Conservation (phyloP, 2,797 vertebrate genomes). For the Acrossocheilus wenchowensis region DNA sequence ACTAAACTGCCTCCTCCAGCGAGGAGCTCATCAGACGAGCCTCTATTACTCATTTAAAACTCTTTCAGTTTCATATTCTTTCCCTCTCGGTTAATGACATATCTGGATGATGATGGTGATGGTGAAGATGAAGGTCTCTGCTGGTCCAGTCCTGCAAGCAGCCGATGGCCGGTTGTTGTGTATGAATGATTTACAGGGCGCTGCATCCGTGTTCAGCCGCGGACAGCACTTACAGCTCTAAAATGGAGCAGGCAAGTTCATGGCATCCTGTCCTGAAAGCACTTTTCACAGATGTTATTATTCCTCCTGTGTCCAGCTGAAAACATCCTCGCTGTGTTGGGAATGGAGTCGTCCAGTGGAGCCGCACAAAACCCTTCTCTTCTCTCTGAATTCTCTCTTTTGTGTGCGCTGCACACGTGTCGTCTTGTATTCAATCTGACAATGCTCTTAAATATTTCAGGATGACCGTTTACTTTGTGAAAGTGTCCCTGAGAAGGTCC, state of each 20-base stretch:
- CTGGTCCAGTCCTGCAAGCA: background rate
- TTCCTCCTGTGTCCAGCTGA: background rate
- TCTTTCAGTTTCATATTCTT: background rate
- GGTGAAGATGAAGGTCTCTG: background rate
- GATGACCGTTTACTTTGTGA: background rate
- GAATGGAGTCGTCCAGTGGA: background rate
- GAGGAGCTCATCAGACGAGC: background rate
- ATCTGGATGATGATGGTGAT: background rate
- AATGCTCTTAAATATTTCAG: slow-evolving; percentile 35
- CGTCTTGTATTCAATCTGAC: slow-evolving; percentile 7
- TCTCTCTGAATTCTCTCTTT: background rate
- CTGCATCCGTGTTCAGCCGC: background rate
- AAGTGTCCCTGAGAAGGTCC: background rate
- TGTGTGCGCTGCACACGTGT: background rate
- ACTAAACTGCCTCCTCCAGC: background rate
- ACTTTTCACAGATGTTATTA: background rate
- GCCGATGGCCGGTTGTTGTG: background rate
- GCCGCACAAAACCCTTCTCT: background rate
- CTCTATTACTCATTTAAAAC: slow-evolving; percentile 1
- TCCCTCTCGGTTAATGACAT: background rate
- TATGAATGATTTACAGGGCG: slow-evolving; percentile 31
- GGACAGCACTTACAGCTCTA: background rate
- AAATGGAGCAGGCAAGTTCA: slow-evolving; percentile 22
- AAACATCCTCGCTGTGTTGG: background rate
- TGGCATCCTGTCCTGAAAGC: slow-evolving; percentile 5